phyloP scores from a whole-genome alignment of 2,113 vertebrate species.

The Cacatua alba region DNA sequence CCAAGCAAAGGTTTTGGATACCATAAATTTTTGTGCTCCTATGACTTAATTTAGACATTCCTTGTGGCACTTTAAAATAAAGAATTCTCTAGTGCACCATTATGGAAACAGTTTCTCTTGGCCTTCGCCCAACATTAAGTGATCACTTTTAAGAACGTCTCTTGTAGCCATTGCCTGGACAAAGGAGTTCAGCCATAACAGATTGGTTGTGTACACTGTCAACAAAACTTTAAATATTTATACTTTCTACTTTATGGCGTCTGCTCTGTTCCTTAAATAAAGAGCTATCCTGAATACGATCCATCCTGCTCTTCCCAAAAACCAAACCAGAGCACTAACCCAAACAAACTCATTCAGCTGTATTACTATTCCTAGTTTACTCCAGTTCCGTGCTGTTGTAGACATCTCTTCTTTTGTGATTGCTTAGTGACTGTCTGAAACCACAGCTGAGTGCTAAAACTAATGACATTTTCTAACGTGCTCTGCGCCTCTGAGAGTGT shows the following conservation, averaged over 20 bases:
- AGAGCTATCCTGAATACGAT: neutral
- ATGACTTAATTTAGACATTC: slow-evolving; percentile 12
- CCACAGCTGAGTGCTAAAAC: neutral
- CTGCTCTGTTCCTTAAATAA: slow-evolving; percentile 24
- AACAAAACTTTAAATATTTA: slow-evolving; percentile 42
- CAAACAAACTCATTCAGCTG: neutral
- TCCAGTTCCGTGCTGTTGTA: neutral
- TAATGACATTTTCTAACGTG: neutral
- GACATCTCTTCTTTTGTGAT: neutral
- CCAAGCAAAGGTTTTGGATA: neutral
- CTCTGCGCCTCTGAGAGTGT: neutral
- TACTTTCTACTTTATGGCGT: slow-evolving; percentile 18
- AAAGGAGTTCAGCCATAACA: neutral
- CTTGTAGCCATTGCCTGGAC: neutral
- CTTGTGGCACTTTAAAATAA: neutral
- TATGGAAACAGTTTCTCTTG: neutral
- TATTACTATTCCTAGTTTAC: neutral
- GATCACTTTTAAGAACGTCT: neutral
- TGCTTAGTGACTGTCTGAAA: neutral
- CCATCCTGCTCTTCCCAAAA: neutral
- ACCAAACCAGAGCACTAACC: neutral
- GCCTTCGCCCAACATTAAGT: neutral
- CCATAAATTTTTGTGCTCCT: neutral
- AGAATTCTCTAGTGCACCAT: neutral
- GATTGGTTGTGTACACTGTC: slow-evolving; percentile 7